Conservation (phyloP, 2,888 invertebrate genomes). For the Hirudinaria manillensis region DNA sequence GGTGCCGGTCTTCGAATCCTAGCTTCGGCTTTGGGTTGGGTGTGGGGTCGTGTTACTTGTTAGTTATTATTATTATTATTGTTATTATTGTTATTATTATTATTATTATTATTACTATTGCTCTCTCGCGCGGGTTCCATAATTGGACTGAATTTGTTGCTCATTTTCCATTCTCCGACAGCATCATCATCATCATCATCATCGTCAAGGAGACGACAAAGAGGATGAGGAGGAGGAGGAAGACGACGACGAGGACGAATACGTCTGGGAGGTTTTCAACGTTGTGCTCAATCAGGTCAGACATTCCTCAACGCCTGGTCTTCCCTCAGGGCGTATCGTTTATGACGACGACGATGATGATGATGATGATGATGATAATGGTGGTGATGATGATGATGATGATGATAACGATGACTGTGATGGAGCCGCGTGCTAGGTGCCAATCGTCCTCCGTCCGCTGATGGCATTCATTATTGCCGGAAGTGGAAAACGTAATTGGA, state of each 20-base stretch:
- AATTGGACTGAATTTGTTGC: not conserved
- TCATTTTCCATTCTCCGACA: not conserved
- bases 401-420: conserved; percentile 10
- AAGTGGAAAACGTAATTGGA: too few relatives aligned
- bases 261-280: conserved; percentile 20
- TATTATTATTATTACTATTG: conserved; percentile 15
- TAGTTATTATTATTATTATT: not conserved
- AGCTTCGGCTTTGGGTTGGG: too few relatives aligned
- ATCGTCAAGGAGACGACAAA: not conserved
- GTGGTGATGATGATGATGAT: not conserved
- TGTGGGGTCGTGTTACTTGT: too few relatives aligned
- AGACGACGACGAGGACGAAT: not conserved
- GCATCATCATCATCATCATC: not conserved
- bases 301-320: too few relatives aligned
- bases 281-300: conserved; percentile 19
- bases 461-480: too few relatives aligned
- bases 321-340: not conserved
- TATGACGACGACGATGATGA: not conserved
- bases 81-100: conserved; percentile 1
- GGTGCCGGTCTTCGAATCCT: too few relatives aligned
- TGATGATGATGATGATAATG: not conserved
- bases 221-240: not conserved
- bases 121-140: not conserved
- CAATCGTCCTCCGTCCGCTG: too few relatives aligned
- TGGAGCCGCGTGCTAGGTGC: too few relatives aligned